Base-by-base conservation (phyloP, 2,797 vertebrate species). In the Staurois parvus region DNA sequence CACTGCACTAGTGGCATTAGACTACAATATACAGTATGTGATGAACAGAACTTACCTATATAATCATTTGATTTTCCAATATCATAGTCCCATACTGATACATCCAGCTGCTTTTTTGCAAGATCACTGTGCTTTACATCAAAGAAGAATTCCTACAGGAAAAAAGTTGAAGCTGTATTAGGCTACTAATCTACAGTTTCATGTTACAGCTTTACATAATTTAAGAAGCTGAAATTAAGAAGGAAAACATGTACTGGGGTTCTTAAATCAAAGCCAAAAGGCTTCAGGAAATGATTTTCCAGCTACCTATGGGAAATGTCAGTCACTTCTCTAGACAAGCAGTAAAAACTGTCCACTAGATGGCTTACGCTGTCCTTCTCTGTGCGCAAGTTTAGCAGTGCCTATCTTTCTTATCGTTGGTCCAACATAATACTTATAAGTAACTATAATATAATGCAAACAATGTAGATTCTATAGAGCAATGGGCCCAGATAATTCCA, bases 11-110 rank as follows among this genome's bases (percentile, higher is more conserved):
- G 48, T 52, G 48, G 19, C 48, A 59, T 59, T 59, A 9, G 19
- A 59, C 5, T 59, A 21, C n/a, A 19, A 19, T 3, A 17, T 59
- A 37, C 8, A 37, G 37, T 37, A 1, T 59, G 4, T n/a, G 52
- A 59, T 59, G 6, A 24, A 24, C 11, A 59, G 12, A 76, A 90
- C 94, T 94, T 93, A 98, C 98, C 98, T 0, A 99, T 99, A 89
- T 99, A 99, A 88, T 99, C 98, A 0, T 99, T 99, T 30, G 96
- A 96, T 89, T 99, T 99, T 4, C 98, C 97, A 0, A 99, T 98
- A 84, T 99, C 98, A 0, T 99, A 99, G 93, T 99, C 98, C 98
- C 98, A 99, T 87, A 99, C 98, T 0, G 98, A 98, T 89, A 99
- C 93, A 80, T 98, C 97, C 91, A 99, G 94, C 0, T 93, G 95